phyloP scores from a whole-genome alignment of 2,113 vertebrate species.

The Leptobrachium leishanense region DNA sequence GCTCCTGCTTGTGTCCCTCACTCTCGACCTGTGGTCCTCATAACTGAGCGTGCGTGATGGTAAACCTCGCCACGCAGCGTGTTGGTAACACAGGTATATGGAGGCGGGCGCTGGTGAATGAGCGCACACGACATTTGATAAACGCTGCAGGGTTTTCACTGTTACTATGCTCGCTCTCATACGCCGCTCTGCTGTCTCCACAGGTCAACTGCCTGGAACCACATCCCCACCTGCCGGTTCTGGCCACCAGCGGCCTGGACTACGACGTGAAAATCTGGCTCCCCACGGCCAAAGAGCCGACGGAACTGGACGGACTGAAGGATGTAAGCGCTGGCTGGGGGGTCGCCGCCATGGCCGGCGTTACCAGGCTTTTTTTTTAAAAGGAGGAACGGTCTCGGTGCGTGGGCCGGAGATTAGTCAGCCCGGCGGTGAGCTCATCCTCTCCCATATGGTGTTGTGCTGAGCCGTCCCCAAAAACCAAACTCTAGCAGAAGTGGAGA shows the following conservation, averaged over 20 bases:
- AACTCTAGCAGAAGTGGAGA: not conserved
- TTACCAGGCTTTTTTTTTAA: not conserved
- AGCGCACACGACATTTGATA: too few species aligned
- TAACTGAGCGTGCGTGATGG: too few species aligned
- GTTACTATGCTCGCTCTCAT: too few species aligned
- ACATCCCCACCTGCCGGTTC: slow-evolving; percentile 85
- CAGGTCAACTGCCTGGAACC: slow-evolving; percentile 95
- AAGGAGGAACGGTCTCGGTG: not conserved
- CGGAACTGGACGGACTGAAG: slow-evolving; percentile 81
- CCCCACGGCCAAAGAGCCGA: slow-evolving; percentile 83
- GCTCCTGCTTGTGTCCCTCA: too few species aligned
- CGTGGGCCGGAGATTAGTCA: slow-evolving; percentile 12
- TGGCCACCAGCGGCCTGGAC: slow-evolving; percentile 92
- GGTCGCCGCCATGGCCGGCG: too few species aligned
- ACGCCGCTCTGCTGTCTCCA: not conserved
- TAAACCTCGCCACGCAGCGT: too few species aligned
- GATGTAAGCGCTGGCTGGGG: slow-evolving; percentile 68
- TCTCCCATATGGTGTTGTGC: slow-evolving; percentile 19
- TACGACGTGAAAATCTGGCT: slow-evolving; percentile 95
- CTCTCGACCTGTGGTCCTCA: too few species aligned
- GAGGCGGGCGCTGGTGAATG: too few species aligned
- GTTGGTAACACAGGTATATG: too few species aligned
- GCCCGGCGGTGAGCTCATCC: slow-evolving; percentile 14
- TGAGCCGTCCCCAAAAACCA: not conserved
- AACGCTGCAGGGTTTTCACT: too few species aligned